A percentile compares a stretch with the other conserved stretches of the same genome.
Conservation (phyloP, 2,888 invertebrate species). For the Patella pellucida region DNA sequence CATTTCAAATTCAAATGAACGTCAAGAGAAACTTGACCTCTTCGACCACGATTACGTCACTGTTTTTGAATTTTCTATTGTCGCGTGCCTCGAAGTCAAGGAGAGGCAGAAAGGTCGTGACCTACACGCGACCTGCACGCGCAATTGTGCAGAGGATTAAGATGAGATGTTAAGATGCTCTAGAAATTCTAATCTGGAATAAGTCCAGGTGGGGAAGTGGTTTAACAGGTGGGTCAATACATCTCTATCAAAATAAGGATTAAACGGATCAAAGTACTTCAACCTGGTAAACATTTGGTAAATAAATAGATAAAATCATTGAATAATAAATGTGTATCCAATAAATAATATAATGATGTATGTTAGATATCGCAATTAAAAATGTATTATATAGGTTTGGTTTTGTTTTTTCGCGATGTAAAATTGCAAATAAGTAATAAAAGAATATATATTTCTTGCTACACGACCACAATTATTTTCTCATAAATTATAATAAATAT, state of each 20-base stretch:
- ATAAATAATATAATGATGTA: no score
- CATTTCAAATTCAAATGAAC: not conserved
- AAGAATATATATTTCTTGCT: no score
- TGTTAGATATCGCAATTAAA: no score
- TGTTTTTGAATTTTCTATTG: not conserved
- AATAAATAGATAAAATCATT: no score
- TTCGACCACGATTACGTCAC: not conserved
- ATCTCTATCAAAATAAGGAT: not conserved
- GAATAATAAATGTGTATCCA: no score
- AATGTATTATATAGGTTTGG: no score
- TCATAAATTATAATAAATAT: no score
- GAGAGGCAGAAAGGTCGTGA: conserved; percentile 2
- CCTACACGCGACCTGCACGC: conserved; percentile 11
- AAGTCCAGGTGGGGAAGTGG: not conserved
- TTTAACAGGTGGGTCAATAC: conserved; percentile 7
- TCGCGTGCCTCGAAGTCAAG: conserved; percentile 1
- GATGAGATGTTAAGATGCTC: not conserved
- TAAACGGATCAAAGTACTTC: no score
- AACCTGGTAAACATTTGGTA: no score
- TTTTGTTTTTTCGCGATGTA: no score
- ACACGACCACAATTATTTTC: no score
- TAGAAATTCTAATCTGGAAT: not conserved
- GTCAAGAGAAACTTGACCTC: conserved; percentile 9
- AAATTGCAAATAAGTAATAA: no score
- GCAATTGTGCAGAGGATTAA: not conserved